These are phyloP conservation scores for Heteromormyrus szaboi DNA, from an alignment of 2,797 vertebrate genomes.

Conservation along the genomic window DNA sequence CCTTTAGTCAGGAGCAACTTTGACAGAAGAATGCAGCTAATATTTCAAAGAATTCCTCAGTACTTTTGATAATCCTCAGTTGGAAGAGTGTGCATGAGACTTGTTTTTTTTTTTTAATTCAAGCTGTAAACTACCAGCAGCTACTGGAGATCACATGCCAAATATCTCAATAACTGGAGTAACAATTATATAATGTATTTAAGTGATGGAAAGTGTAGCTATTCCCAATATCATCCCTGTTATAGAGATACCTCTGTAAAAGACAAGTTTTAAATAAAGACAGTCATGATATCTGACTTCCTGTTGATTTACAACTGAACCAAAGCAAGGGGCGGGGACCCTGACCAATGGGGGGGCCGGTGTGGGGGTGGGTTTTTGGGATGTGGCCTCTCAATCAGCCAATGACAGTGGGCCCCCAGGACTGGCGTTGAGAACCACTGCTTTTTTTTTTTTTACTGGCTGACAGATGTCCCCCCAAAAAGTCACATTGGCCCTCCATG, in stretches of 20 bases:
- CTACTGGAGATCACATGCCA: not conserved
- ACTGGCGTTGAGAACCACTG: not conserved
- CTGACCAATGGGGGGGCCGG: not conserved
- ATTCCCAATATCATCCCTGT: not conserved
- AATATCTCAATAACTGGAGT: not conserved
- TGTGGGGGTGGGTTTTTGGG: not conserved
- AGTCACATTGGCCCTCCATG: not conserved
- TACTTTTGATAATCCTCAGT: not conserved
- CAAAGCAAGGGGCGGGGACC: not conserved
- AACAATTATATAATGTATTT: not conserved
- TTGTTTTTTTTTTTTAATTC: not conserved
- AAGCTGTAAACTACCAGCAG: not conserved
- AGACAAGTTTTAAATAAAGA: not conserved
- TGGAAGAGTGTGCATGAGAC: not conserved
- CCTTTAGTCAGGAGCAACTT: not conserved
- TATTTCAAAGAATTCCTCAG: not conserved
- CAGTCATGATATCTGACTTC: not conserved
- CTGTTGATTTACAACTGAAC: not conserved
- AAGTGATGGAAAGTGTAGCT: not conserved
- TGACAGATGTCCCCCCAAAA: not conserved
- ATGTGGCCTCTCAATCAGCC: not conserved
- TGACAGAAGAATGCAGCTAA: not conserved
- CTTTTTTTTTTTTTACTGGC: not conserved
- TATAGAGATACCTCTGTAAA: not conserved
- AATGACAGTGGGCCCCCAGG: not conserved